Evolutionary conservation across 2,888 invertebrate genomes (phyloP), one percentile per base, ranked within the genome.

Genomic region (Melanostoma scalare): DNA sequence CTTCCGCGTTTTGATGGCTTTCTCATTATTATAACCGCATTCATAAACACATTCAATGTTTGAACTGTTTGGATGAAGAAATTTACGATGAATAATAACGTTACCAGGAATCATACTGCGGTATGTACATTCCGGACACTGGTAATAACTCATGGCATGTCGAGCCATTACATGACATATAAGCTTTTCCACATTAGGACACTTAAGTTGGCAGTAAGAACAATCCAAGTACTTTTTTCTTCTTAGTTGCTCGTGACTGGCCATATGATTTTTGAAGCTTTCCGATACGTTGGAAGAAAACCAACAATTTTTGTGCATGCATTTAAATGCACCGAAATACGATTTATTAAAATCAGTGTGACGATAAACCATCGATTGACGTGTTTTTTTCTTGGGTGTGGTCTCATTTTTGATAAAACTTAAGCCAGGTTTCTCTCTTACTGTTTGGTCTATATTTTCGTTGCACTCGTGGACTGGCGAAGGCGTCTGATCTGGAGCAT

Each of bases 271-370:
- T 3, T 75, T 35, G 2, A 87, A 85, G 44, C 86, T 86, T 0
- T 38, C 36, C 0, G 52, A 42, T n/a, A 44, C 33, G 53, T 88
- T 86, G 10, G 87, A 87, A 0, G 87, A 87, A 71, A 76, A 88
- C 36, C 85, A 86, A 31, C 88, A 88, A 63, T 86, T 86, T 6
- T 63, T 60, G 2, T 81, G 61, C 85, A 86, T 86, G 63, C 88
- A 88, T 46, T 88, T 88, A 10, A 75, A 86, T 9, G 88, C 44
- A 0, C 88, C 87, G 40, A 86, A 86, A 61, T 86, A 74, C 4
- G 36, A 6, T 0, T 33, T 6, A 6, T 85, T 75, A 68, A 85
- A 81, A 6, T 20, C 20, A 20, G 20, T 20, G 20, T 44, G 48
- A 1, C 86, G 86, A 75, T 87, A 87, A 10, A 10, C 20, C 6